These are phyloP conservation scores for Gorsachius goisagi DNA, from an alignment of 2,113 vertebrate genomes.

Conservation along the genomic window DNA sequence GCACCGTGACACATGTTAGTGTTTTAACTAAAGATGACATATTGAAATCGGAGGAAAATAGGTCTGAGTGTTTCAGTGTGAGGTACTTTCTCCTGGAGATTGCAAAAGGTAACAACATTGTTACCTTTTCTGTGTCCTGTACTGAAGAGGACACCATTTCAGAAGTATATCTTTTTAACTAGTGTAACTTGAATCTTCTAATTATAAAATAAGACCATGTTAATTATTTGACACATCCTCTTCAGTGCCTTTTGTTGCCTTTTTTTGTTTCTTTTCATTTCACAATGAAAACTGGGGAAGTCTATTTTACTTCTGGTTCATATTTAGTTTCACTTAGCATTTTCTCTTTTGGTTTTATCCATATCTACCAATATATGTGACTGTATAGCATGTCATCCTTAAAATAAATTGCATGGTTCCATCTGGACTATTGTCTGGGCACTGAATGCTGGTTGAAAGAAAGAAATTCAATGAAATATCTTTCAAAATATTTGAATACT, in stretches of 20 bases:
- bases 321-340: background rate
- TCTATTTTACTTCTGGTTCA: background rate
- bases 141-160: background rate
- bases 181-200: background rate
- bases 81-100: background rate
- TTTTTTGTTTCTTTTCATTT: background rate
- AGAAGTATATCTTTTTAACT: background rate
- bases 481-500: background rate
- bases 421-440: background rate
- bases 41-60: background rate
- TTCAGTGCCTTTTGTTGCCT: background rate
- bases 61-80: background rate
- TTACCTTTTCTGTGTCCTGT: background rate
- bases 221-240: background rate
- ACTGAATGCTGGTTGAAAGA: background rate
- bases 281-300: background rate
- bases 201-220: background rate
- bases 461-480: background rate
- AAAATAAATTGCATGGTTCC: background rate
- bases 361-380: background rate
- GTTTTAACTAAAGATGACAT: background rate
- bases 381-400: background rate
- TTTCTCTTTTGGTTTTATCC: background rate
- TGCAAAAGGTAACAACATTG: background rate
- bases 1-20: fast-evolving